phyloP scores from a whole-genome alignment of 2,113 vertebrate species.

The Chiloscyllium plagiosum region DNA sequence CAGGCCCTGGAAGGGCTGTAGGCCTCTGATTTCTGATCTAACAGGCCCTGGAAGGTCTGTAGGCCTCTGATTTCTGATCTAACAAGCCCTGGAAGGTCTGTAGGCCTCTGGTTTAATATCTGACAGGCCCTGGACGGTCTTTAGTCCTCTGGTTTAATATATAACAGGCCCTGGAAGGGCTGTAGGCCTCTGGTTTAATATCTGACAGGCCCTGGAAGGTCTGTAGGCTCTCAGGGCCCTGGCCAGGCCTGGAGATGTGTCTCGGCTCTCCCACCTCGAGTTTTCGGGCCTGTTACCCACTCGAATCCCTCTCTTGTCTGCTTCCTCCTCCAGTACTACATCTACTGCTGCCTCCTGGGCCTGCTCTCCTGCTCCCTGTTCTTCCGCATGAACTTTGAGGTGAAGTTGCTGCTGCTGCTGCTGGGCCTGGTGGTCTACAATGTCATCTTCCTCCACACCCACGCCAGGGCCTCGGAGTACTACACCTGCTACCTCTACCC shows the following conservation, averaged over 20 bases:
- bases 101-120: no score
- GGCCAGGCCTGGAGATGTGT: not conserved
- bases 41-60: no score
- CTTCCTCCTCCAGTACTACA: constrained; percentile 64
- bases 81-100: no score
- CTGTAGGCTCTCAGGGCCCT: not conserved
- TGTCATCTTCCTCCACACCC: constrained; percentile 69
- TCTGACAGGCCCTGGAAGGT: not conserved
- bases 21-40: not conserved
- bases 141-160: not conserved
- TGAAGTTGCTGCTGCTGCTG: constrained; percentile 69
- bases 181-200: not conserved
- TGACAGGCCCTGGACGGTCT: no score
- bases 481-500: constrained; percentile 57
- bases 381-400: constrained; percentile 63
- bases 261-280: not conserved
- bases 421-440: constrained; percentile 73
- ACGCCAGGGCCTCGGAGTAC: constrained; percentile 57
- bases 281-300: not conserved
- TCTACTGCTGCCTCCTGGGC: constrained; percentile 76
- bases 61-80: not conserved
- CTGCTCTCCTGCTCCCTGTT: constrained; percentile 76
- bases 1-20: not conserved
- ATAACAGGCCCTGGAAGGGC: no score
- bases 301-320: not conserved